These are phyloP conservation scores for Leptosomus discolor DNA, from an alignment of 2,113 vertebrate species.

Conservation along the genomic window DNA sequence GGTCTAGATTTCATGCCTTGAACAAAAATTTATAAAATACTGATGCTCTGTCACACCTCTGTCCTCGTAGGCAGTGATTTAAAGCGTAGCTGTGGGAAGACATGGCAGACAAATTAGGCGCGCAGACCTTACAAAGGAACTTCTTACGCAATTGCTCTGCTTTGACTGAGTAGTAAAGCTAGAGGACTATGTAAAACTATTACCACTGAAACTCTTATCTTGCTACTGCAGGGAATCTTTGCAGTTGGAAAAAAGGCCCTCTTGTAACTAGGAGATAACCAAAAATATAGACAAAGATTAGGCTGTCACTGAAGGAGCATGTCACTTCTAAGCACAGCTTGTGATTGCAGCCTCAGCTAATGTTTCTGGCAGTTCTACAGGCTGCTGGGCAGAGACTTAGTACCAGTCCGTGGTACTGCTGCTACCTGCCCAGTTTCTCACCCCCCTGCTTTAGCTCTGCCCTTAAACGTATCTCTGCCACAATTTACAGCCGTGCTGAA, in stretches of 20 bases:
- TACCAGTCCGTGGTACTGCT: background rate
- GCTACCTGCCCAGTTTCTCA: background rate
- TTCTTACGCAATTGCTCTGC: background rate
- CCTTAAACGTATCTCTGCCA: background rate
- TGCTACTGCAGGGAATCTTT: background rate
- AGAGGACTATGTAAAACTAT: background rate
- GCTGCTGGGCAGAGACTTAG: background rate
- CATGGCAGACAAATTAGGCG: background rate
- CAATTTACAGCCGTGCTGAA: background rate
- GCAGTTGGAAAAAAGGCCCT: background rate
- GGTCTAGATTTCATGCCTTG: background rate
- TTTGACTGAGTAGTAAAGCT: background rate
- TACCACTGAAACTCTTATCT: background rate
- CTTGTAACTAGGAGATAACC: background rate
- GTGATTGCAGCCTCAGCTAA: background rate
- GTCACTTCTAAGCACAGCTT: background rate
- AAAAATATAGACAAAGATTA: background rate
- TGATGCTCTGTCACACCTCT: background rate
- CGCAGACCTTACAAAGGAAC: background rate
- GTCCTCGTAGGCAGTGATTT: background rate
- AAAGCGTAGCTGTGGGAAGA: background rate
- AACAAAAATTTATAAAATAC: background rate
- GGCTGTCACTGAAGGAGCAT: background rate
- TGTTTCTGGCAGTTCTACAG: background rate
- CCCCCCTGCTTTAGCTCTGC: background rate